Percentiles rank a stretch among this genome's conserved stretches.
Evolutionary conservation across 2,113 vertebrate species (phyloP).

Genomic region (Excalfactoria chinensis): DNA sequence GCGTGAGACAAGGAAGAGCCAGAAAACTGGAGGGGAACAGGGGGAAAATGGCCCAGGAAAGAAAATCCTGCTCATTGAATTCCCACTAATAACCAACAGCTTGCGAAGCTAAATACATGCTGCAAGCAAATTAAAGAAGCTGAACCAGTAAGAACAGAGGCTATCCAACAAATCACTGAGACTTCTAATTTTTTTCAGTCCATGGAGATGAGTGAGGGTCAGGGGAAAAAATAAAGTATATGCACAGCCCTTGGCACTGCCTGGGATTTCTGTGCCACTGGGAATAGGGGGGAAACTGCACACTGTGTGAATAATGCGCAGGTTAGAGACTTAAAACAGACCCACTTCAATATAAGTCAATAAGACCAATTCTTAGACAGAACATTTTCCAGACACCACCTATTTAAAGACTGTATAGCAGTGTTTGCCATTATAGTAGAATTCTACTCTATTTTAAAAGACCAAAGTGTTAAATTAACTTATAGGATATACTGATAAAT

Average conservation of each 20-base stretch:
- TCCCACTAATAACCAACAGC: neutral
- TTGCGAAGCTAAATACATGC: neutral
- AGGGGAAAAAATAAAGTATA: neutral
- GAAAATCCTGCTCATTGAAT: neutral
- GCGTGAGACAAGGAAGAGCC: neutral
- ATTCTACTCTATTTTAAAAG: neutral
- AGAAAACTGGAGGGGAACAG: neutral
- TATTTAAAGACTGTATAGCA: neutral
- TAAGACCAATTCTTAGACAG: neutral
- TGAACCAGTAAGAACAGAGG: neutral
- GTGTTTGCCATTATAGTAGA: neutral
- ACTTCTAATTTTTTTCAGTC: neutral
- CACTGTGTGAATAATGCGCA: neutral
- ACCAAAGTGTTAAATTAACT: neutral
- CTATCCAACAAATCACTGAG: neutral
- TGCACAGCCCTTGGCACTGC: neutral
- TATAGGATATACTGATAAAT: neutral
- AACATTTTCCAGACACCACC: neutral
- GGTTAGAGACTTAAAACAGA: neutral
- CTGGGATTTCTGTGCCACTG: neutral
- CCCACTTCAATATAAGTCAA: neutral
- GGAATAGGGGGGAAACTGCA: neutral
- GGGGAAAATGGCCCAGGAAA: accelerated
- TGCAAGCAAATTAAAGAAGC: neutral
- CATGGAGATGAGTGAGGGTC: neutral